Evolutionary conservation across 2,113 vertebrate species (phyloP), one percentile per base, ranked within the genome.

Genomic region (Brienomyrus brachyistius): DNA sequence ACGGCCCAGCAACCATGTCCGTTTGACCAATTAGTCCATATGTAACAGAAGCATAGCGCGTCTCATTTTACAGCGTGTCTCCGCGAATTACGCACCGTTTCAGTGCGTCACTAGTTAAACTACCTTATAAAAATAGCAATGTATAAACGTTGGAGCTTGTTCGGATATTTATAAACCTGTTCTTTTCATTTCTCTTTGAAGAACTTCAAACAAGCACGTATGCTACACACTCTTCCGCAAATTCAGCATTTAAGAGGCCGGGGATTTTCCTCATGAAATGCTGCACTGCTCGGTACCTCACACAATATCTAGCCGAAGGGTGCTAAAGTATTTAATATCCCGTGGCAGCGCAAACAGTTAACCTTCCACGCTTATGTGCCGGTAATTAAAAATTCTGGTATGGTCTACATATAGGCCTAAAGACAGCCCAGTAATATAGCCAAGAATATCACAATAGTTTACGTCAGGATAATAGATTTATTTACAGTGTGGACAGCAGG

Each of bases 21-120:
- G 85, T 87, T 54, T 89, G 89, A 80, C 90, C 59, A 52, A 90
- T 88, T 90, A 90, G 90, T 88, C 88, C 15, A 27, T 5, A 7
- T 59, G 51, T 48, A 56, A 21, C 51, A 89, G 13, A 51, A 48
- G n/a, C 1, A 23, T n/a, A 52, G 48, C 8, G 27, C 19, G 31
- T 48, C 17, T 82, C 17, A 56, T 27, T 35, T 87, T 56, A 27
- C 86, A 23, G 17, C 6, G 27, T 74, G 13, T 77, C 35, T 80
- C 17, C 3, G 15, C 19, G 35, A 35, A 80, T 80, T 43, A 80
- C 11, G 40, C 31, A 77, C n/a, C 27, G 62, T 31, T 31, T 70
- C n/a, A 31, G 62, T 70, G 62, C 62, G 62, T 70, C 62, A 70
- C 62, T 19, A 80, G 35, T 80, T 80, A 80, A 80, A 80, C 19